These are phyloP conservation scores for Acanthurus tractus DNA, from an alignment of 2,797 vertebrate genomes.

Conservation along the genomic window DNA sequence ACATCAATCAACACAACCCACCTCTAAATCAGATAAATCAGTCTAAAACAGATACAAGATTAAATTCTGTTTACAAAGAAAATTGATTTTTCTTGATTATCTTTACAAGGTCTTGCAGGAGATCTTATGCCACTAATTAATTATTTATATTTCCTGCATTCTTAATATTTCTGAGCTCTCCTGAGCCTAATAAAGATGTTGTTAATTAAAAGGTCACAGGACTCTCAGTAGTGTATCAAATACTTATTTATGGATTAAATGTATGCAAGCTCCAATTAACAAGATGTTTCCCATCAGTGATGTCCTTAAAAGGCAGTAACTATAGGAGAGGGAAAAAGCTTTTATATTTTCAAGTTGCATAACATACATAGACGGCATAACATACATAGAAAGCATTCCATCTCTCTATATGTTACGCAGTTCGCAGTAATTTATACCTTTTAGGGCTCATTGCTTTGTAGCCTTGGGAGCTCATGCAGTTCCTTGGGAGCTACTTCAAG, in stretches of 20 bases:
- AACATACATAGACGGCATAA: background rate
- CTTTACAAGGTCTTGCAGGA: background rate
- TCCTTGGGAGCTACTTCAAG: no score
- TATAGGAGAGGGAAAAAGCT: no score
- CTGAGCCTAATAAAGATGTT: no score
- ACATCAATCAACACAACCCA: slow-evolving; percentile 8
- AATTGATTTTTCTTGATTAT: background rate
- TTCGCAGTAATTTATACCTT: background rate
- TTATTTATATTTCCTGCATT: background rate
- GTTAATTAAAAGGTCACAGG: no score
- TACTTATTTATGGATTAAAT: no score
- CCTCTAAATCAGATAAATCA: background rate
- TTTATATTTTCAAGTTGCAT: no score
- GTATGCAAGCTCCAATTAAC: no score
- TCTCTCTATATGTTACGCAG: background rate
- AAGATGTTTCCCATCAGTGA: no score
- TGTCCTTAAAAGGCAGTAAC: no score
- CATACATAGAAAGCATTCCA: background rate
- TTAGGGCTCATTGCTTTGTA: no score
- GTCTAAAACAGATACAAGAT: background rate
- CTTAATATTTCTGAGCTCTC: background rate
- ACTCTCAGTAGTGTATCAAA: no score
- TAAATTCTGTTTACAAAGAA: background rate
- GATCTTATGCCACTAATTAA: background rate
- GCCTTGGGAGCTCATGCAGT: no score